Evolutionary conservation across 2,888 invertebrate species (phyloP), one percentile per base, ranked within the genome.

Genomic region (Xestia rhomboidea): DNA sequence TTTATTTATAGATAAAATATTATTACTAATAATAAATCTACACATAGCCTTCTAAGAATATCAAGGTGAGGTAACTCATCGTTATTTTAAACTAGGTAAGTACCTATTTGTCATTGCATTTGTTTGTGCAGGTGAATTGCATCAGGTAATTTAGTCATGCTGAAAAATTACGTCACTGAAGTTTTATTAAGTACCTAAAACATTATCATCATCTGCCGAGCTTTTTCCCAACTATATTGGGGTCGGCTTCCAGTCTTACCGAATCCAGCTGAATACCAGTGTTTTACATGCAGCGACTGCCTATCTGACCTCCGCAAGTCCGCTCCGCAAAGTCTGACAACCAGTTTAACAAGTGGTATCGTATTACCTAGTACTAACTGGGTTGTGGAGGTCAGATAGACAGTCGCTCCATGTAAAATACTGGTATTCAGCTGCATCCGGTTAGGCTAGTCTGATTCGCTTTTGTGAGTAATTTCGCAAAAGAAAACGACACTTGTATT

Each of bases 1-100:
- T 78, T 51, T 77, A 82, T 83, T 82, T 74, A 83, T 69, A 73
- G 62, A 70, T 83, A 78, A 70, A 15, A 64, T 57, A 10, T 15
- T 34, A 68, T 46, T 68, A 54, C 24, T 63, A 77, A 83, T 71
- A 82, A 83, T 82, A 78, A 77, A 78, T 77, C 68, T 54, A 2
- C 64, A 83, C 34, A 57, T 63, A 46, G 1, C 67, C 67, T 83
- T 82, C 83, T 71, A 6, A 60, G 83, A 78, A 82, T 27, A 51
- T 11, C n/a, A 67, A 69, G 83, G 68, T 24, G 21, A 76, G 1
- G 51, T 54, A 30, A 60, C 68, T 81, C 83, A 77, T 77, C 34
- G 46, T 41, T 77, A 62, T 72, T 77, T 73, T 66, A 75, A 72
- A 60, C 38, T 49, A 54, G 15, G 1, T n/a, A n/a, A n/a, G n/a